A percentile compares a stretch with the other conserved stretches of the same genome.
These are phyloP conservation scores for Augochlorella aurata DNA, from an alignment of 2,888 invertebrate species.

Conservation along the genomic window DNA sequence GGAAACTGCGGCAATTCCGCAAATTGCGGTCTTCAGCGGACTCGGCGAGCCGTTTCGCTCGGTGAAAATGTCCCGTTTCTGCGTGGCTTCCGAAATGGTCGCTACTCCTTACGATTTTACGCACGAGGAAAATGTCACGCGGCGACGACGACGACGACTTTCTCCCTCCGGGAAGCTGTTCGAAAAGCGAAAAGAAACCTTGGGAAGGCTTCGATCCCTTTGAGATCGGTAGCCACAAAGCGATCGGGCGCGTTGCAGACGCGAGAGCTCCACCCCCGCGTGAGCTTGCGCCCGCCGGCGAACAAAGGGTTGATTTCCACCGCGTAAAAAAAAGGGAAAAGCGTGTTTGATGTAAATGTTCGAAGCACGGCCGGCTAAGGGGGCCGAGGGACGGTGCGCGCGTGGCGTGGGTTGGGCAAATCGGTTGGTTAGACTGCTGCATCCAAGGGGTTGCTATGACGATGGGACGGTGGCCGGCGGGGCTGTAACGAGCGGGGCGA, in stretches of 20 bases:
- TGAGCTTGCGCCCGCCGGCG: not conserved
- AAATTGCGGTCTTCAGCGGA: constrained; percentile 71
- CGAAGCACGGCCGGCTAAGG: constrained; percentile 43
- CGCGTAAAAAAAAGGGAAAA: constrained; percentile 19
- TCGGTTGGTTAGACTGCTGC: constrained; percentile 67
- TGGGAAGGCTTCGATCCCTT: not conserved
- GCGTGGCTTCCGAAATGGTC: constrained; percentile 11
- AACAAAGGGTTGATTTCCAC: constrained; percentile 48
- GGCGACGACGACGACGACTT: not conserved
- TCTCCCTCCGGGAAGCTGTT: not conserved
- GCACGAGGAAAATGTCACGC: not conserved
- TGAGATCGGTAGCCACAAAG: no score
- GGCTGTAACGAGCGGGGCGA: constrained; percentile 52
- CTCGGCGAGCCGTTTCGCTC: constrained; percentile 69
- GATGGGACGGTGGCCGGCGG: constrained; percentile 65
- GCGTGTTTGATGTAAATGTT: constrained; percentile 55
- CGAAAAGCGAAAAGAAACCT: not conserved
- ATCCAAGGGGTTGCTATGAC: constrained; percentile 79
- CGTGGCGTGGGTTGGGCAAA: constrained; percentile 52
- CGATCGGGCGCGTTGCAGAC: not conserved
- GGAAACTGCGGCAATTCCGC: constrained; percentile 64
- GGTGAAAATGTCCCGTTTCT: constrained; percentile 22
- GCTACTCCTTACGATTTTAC: constrained; percentile 17
- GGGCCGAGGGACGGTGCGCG: not conserved
- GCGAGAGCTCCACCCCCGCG: not conserved